phyloP scores from a whole-genome alignment of 2,797 vertebrate species.

The Nannoperca australis region DNA sequence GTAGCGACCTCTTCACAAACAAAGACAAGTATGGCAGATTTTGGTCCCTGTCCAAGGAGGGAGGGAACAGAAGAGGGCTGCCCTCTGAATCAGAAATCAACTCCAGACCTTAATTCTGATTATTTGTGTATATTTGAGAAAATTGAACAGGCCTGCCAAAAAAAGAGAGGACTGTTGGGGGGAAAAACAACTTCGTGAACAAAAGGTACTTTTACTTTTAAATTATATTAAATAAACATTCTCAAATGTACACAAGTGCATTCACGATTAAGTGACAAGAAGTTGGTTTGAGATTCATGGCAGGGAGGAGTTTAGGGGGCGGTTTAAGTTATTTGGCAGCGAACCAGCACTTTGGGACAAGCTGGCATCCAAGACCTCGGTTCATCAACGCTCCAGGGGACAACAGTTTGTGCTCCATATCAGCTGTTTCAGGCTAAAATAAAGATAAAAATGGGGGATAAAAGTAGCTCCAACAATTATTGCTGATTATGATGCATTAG shows the following conservation, averaged over 20 bases:
- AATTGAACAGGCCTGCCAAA: constrained; percentile 12
- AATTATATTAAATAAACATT: constrained; percentile 74
- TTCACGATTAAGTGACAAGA: constrained; percentile 48
- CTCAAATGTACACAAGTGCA: constrained; percentile 79
- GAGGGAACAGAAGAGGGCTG: constrained; percentile 61
- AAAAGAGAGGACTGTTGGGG: not conserved
- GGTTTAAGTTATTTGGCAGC: constrained; percentile 73
- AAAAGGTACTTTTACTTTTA: constrained; percentile 42
- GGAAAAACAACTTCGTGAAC: constrained; percentile 13
- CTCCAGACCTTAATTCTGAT: constrained; percentile 32
- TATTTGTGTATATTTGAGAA: constrained; percentile 74
- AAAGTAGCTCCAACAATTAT: constrained; percentile 62
- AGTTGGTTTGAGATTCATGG: constrained; percentile 70
- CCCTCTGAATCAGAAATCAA: constrained; percentile 70
- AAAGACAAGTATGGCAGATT: constrained; percentile 83
- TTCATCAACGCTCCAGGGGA: constrained; percentile 40
- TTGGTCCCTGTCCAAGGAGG: constrained; percentile 83
- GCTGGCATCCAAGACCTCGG: constrained; percentile 52
- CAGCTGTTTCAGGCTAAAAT: constrained; percentile 44
- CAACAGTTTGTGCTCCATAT: constrained; percentile 51
- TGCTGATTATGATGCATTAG: constrained; percentile 69
- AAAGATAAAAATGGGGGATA: constrained; percentile 23
- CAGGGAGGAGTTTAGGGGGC: not conserved
- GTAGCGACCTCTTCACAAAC: constrained; percentile 85
- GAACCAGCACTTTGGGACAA: constrained; percentile 52